These are phyloP conservation scores for Acanthurus leucopareius DNA, from an alignment of 2,797 vertebrate species.

Conservation along the genomic window DNA sequence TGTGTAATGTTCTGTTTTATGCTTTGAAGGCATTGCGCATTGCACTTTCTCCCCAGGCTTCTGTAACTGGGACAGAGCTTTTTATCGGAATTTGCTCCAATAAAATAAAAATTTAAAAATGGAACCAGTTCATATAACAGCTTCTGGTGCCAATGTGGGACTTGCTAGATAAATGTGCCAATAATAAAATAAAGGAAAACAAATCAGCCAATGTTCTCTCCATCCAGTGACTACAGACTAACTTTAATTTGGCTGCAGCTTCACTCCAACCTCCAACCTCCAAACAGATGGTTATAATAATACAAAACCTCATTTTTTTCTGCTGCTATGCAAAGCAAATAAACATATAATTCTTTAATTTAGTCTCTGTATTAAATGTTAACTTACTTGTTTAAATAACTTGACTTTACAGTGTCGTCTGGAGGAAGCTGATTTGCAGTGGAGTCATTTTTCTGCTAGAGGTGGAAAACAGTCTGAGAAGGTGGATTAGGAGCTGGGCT, in stretches of 20 bases:
- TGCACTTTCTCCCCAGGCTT: not conserved
- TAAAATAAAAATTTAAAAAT: constrained; percentile 32
- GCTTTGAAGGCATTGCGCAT: constrained; percentile 1
- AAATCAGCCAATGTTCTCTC: constrained; percentile 32
- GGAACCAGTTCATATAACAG: constrained; percentile 8
- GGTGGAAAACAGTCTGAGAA: constrained; percentile 8
- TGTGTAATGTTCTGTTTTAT: constrained; percentile 13
- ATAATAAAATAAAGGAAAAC: constrained; percentile 37
- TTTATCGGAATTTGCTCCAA: constrained; percentile 29
- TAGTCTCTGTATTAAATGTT: constrained; percentile 41
- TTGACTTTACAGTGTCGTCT: constrained; percentile 11
- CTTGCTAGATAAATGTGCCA: constrained; percentile 16
- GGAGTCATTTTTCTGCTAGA: constrained; percentile 9
- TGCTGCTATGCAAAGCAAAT: constrained; percentile 50
- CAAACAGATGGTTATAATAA: constrained; percentile 60
- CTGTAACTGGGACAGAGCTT: constrained; percentile 4
- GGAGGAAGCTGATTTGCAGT: constrained; percentile 26
- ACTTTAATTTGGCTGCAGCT: constrained; percentile 41
- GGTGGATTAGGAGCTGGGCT: constrained; percentile 18
- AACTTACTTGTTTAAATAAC: constrained; percentile 42
- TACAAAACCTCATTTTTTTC: constrained; percentile 6
- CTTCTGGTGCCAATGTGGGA: constrained; percentile 15
- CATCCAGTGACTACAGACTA: constrained; percentile 12
- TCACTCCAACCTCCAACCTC: constrained; percentile 31
- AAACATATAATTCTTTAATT: constrained; percentile 59